Evolutionary conservation across 2,797 vertebrate species (phyloP).

Genomic region (Otolemur crassicaudatus): DNA sequence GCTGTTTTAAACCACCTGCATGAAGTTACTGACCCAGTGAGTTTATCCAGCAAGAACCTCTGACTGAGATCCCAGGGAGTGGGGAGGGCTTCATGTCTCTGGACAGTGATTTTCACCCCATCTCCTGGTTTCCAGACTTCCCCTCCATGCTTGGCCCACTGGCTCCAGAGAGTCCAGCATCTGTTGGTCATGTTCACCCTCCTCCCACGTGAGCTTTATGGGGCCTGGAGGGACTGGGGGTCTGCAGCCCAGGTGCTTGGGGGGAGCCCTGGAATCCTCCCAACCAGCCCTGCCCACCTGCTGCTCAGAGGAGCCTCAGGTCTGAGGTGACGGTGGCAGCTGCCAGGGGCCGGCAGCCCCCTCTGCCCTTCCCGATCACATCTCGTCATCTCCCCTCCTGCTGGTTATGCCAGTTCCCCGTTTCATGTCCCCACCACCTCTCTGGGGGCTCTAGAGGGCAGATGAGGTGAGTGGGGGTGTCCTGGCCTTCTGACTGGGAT

Average conservation of each 20-base stretch:
- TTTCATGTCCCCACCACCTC: neutral
- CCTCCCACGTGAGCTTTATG: neutral
- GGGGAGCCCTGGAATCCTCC: neutral
- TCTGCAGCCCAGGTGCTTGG: fast-evolving
- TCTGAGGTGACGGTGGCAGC: fast-evolving
- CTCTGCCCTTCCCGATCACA: neutral
- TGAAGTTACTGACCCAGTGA: fast-evolving
- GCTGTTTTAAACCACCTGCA: neutral
- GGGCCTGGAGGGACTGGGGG: neutral
- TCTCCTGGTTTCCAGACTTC: neutral
- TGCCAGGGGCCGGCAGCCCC: fast-evolving
- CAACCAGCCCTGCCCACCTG: fast-evolving
- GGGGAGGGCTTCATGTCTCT: fast-evolving
- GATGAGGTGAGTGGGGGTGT: fast-evolving
- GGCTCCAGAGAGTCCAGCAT: fast-evolving
- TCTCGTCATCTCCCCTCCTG: fast-evolving
- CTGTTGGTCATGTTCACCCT: too few relatives aligned
- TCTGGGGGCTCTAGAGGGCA: neutral
- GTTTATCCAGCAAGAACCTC: neutral
- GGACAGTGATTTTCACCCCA: fast-evolving
- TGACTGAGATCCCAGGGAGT: neutral
- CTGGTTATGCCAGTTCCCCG: neutral
- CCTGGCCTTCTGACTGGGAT: neutral
- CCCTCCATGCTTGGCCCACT: fast-evolving
- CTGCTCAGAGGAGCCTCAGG: neutral